These are phyloP conservation scores for Clarias magur DNA, from an alignment of 2,113 vertebrate genomes.

Conservation along the genomic window DNA sequence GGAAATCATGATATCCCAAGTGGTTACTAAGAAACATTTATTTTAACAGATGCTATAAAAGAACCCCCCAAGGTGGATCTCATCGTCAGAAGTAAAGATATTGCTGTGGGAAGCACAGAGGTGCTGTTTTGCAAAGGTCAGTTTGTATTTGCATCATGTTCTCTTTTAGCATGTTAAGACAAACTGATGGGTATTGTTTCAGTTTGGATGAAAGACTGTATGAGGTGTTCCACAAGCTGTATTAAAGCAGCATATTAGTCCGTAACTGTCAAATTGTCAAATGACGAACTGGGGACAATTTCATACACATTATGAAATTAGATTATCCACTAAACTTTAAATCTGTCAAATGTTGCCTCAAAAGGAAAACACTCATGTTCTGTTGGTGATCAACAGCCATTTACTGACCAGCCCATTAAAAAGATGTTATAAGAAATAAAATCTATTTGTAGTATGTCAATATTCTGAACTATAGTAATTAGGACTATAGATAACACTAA, in stretches of 20 bases:
- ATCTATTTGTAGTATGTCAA: too few species aligned
- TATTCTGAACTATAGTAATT: neutral
- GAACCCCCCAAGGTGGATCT: conserved; percentile 33
- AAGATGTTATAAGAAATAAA: neutral
- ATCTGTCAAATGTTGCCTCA: neutral
- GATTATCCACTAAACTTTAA: neutral
- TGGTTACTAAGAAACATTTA: conserved; percentile 9
- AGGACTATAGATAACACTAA: neutral
- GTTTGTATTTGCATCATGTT: conserved; percentile 15
- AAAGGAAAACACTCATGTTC: neutral
- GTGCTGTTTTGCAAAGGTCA: conserved; percentile 72
- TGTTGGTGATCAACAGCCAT: neutral
- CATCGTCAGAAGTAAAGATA: conserved; percentile 54
- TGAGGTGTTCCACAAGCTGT: neutral
- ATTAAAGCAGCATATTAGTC: neutral
- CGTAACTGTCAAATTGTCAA: neutral
- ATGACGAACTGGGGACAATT: neutral
- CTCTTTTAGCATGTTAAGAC: neutral
- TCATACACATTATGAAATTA: neutral
- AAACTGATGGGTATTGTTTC: neutral
- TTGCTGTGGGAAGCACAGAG: conserved; percentile 56
- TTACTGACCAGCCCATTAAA: neutral
- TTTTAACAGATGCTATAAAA: conserved; percentile 61
- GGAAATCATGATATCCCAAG: neutral
- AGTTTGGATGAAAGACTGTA: too few species aligned